These are phyloP conservation scores for Struthidea cinerea DNA, from an alignment of 2,113 vertebrate species.

Conservation along the genomic window DNA sequence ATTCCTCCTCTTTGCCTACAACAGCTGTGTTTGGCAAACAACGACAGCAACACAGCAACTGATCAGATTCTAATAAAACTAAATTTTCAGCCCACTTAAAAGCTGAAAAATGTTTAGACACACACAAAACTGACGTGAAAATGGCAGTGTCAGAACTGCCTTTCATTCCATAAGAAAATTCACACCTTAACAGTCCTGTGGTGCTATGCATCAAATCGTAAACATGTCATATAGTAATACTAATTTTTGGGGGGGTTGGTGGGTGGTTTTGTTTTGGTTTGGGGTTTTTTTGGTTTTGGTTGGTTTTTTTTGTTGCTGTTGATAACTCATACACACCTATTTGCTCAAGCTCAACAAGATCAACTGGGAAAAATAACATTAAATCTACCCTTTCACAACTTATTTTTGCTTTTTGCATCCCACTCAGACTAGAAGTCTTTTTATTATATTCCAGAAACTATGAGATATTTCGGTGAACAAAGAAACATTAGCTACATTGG, in stretches of 20 bases:
- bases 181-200: not conserved
- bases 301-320: not conserved
- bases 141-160: not conserved
- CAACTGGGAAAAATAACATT: not conserved
- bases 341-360: not conserved
- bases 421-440: not conserved
- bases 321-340: not conserved
- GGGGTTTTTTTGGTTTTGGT: not conserved
- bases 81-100: not conserved
- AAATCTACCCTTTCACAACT: not conserved
- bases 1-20: not conserved
- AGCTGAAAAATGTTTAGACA: not conserved
- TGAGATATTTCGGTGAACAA: not conserved
- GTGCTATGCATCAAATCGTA: not conserved
- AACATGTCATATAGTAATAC: not conserved
- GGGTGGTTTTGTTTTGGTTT: not conserved
- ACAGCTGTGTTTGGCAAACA: not conserved
- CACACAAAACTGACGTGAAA: not conserved
- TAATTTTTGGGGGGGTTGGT: fast-evolving
- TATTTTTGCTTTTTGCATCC: not conserved
- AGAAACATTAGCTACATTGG: not conserved
- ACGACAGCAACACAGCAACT: fast-evolving
- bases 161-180: not conserved
- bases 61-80: not conserved
- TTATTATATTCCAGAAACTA: not conserved